Evolutionary conservation across 2,888 invertebrate species (phyloP).

Genomic region (Phrixothrix hirtus): DNA sequence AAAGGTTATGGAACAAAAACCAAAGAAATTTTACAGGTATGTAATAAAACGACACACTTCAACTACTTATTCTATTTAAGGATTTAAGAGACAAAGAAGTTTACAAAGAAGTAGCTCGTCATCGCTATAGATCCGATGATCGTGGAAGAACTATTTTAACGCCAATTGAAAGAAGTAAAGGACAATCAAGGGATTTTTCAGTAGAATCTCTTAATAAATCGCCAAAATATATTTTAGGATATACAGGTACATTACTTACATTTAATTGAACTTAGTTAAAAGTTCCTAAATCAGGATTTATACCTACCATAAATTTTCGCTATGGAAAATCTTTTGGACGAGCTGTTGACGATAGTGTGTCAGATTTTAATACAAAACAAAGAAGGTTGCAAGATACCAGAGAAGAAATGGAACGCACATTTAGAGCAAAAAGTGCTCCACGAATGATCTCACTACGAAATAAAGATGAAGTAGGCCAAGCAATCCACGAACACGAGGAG

Average conservation of each 20-base stretch:
- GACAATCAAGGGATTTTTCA: slow-evolving; percentile 55
- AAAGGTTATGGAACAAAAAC: slow-evolving; percentile 73
- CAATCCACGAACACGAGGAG: slow-evolving; percentile 59
- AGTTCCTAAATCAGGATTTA: slow-evolving; percentile 57
- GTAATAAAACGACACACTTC: neutral
- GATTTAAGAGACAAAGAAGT: slow-evolving; percentile 56
- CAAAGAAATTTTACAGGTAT: slow-evolving; percentile 66
- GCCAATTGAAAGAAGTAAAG: slow-evolving; percentile 47
- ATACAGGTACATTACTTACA: slow-evolving; percentile 60
- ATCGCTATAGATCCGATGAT: slow-evolving; percentile 62
- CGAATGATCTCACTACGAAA: slow-evolving; percentile 63
- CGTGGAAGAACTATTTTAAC: slow-evolving; percentile 52
- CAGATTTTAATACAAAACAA: slow-evolving; percentile 53
- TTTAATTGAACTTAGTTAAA: neutral
- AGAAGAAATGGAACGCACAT: slow-evolving; percentile 55
- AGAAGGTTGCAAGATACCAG: slow-evolving; percentile 23
- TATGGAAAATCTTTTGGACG: slow-evolving; percentile 65
- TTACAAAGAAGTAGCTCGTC: slow-evolving; percentile 57
- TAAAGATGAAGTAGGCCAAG: slow-evolving; percentile 60
- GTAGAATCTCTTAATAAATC: slow-evolving; percentile 56
- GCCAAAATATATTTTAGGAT: slow-evolving; percentile 67
- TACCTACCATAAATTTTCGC: slow-evolving; percentile 70
- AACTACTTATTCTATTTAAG: slow-evolving; percentile 38
- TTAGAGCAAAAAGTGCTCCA: slow-evolving; percentile 61
- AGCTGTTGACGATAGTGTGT: slow-evolving; percentile 65